These are phyloP conservation scores for Polypterus bichir DNA, from an alignment of 2,113 vertebrate genomes.

Conservation along the genomic window DNA sequence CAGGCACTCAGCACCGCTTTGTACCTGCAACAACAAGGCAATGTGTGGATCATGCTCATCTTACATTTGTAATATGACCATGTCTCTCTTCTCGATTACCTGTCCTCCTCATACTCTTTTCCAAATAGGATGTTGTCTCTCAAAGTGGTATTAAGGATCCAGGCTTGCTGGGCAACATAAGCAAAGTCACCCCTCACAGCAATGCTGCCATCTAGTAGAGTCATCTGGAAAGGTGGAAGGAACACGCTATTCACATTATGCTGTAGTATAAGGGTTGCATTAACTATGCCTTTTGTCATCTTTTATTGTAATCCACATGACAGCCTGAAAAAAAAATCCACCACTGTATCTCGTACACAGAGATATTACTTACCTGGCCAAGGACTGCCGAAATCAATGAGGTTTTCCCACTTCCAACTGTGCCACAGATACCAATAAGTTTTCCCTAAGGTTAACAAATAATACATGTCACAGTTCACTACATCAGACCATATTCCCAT, in stretches of 20 bases:
- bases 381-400: slow-evolving; percentile 79
- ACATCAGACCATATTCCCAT: neutral
- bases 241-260: neutral
- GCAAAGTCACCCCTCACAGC: slow-evolving; percentile 68
- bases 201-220: slow-evolving; percentile 68
- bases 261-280: too few species aligned
- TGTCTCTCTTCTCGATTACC: slow-evolving; percentile 37
- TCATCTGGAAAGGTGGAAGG: slow-evolving; percentile 57
- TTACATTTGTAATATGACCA: neutral
- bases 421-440: slow-evolving; percentile 82
- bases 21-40: slow-evolving; percentile 44
- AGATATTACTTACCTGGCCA: slow-evolving; percentile 68
- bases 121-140: slow-evolving; percentile 88
- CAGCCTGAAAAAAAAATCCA: neutral
- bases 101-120: slow-evolving; percentile 78
- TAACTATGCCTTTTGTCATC: too few species aligned
- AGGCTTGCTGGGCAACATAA: slow-evolving; percentile 84
- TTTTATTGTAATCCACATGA: neutral
- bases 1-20: slow-evolving; percentile 70
- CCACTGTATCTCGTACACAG: neutral
- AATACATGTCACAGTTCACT: too few species aligned
- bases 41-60: neutral
- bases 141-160: slow-evolving; percentile 78
- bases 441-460: slow-evolving; percentile 48
- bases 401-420: slow-evolving; percentile 84